Evolutionary conservation across 2,113 vertebrate species (phyloP), one percentile per base, ranked within the genome.

Genomic region (Gymnogyps californianus): DNA sequence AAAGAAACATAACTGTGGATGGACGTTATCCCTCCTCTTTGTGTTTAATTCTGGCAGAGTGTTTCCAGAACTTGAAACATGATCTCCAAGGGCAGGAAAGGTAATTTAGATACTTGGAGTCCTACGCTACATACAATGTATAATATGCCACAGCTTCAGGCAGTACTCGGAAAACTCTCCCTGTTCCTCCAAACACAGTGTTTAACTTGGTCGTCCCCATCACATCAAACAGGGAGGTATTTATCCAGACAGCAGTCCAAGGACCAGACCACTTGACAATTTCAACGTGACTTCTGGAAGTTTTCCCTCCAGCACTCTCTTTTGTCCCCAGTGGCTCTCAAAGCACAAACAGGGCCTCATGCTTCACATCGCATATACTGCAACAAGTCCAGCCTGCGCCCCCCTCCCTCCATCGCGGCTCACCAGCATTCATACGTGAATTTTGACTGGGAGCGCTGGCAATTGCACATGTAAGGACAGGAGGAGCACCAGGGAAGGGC

Each of bases 21-120:
- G 78, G 57, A 71, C 58, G 59, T 42, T 28, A 79, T 44, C 25
- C 78, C 66, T 72, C 82, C 47, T 58, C 44, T 62, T 47, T 47
- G 69, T 65, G 47, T 83, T 81, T 62, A 46, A 90, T 42, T 89
- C 74, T 42, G 58, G 78, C 62, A 95, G 83, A 93, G 71, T 46
- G 75, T 47, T 85, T 92, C 94, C 93, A 92, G 94, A 90, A 89
- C 81, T 62, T 80, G 96, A 95, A 96, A 93, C 64, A 7, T 13
- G 58, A 93, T 72, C 95, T 93, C 78, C 28, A 29, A 46, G 47
- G 85, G 79, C 80, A 91, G 55, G 69, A 64, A 71, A 76, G 89
- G 92, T 78, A 72, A 90, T 77, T 79, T 87, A 76, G 80, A 83
- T 57, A 70, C 89, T 78, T 36, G 51, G 74, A 93, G 83, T 67